These are phyloP conservation scores for Cotesia congregata DNA, from an alignment of 2,888 invertebrate species.

Conservation along the genomic window DNA sequence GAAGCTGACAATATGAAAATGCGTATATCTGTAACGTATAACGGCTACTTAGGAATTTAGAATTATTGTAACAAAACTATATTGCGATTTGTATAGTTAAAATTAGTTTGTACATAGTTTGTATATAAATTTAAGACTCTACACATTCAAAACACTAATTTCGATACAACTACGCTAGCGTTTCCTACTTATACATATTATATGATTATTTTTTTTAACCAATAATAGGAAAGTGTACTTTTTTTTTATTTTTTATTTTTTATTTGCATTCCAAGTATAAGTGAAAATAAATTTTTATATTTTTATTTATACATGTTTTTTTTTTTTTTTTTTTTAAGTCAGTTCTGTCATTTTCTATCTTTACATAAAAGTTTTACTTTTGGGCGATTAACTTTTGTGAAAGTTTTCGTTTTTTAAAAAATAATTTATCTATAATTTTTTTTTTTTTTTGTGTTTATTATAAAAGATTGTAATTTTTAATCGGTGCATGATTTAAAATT, in stretches of 20 bases:
- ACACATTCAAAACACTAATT: conserved; percentile 57
- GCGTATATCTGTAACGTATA: conserved; percentile 8
- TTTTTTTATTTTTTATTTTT: background rate
- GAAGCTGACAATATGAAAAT: background rate
- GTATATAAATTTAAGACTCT: conserved; percentile 55
- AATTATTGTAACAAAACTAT: conserved; percentile 44
- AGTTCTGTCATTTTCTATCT: conserved; percentile 10
- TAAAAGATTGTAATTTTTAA: background rate
- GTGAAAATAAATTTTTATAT: background rate
- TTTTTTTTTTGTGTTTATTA: background rate
- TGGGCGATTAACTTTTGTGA: background rate
- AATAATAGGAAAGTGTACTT: background rate
- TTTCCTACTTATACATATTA: background rate
- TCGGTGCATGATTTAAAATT: background rate
- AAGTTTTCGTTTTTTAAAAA: background rate
- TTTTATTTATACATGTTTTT: background rate
- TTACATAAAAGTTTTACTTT: background rate
- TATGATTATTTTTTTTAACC: conserved; percentile 13
- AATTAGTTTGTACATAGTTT: conserved; percentile 58
- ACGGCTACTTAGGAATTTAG: background rate
- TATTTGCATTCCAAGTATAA: background rate
- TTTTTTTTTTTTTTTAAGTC: background rate
- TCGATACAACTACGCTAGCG: conserved; percentile 46
- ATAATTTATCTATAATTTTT: background rate
- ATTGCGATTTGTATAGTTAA: conserved; percentile 54